Evolutionary conservation across 2,888 invertebrate genomes (phyloP).

Genomic region (Erebia palarica): DNA sequence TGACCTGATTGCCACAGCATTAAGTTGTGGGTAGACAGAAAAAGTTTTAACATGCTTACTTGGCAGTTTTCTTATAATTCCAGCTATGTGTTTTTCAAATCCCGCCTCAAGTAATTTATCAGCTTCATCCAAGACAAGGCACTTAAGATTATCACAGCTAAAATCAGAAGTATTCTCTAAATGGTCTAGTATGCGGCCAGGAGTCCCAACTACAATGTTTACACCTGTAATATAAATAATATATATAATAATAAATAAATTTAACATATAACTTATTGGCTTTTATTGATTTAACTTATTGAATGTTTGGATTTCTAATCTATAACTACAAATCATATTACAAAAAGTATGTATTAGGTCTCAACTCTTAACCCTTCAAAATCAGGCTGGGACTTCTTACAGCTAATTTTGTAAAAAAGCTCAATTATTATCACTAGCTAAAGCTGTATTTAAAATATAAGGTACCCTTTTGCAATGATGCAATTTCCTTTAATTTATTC

Average conservation of each 20-base stretch:
- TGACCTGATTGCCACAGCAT: no score
- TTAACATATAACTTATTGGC: no score
- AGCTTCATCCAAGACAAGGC: slow-evolving; percentile 97
- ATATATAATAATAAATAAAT: slow-evolving; percentile 9
- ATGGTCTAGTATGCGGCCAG: slow-evolving; percentile 97
- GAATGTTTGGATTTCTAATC: not conserved
- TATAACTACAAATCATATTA: no score
- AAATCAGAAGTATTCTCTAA: slow-evolving; percentile 94
- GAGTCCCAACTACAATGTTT: slow-evolving; percentile 96
- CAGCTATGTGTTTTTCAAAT: slow-evolving; percentile 96
- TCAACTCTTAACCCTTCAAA: no score
- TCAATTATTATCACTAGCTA: no score
- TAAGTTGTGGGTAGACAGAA: not conserved
- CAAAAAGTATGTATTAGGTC: no score
- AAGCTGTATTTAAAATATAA: not conserved
- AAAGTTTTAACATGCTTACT: slow-evolving; percentile 51
- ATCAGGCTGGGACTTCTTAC: no score
- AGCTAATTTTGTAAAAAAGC: no score
- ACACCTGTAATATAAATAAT: slow-evolving; percentile 82
- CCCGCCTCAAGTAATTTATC: slow-evolving; percentile 97
- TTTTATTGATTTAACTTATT: no score
- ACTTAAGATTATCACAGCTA: slow-evolving; percentile 85
- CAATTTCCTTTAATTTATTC: slow-evolving; percentile 91
- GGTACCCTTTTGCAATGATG: slow-evolving; percentile 89
- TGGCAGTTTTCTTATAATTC: slow-evolving; percentile 94